Base-by-base conservation (phyloP, 92 coral and sea anemone species). In the Isaurus tuberculatus region DNA sequence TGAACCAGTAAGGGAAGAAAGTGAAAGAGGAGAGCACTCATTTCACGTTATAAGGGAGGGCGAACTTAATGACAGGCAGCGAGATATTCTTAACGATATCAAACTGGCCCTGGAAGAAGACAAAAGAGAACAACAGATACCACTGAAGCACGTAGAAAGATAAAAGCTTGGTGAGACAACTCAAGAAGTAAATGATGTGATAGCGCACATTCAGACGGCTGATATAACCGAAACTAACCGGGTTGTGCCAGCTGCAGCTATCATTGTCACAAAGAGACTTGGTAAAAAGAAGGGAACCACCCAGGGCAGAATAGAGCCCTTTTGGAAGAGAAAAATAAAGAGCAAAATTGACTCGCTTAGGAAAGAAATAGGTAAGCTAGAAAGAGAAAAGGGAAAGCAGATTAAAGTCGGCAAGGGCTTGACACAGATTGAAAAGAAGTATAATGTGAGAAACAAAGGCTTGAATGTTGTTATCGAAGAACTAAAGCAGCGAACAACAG, bases 391-490 rank as follows among this genome's bases (percentile, higher is more conserved):
- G 36, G 65, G 64, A 30, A 13, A 55, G 48, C 43, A 81, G 65
- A 61, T 40, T 80, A 61, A 87, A 87, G 87, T 65, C 28, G 71
- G 65, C 8, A 57, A 57, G 65, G 29, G 2, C 26, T n/a, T 57
- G 25, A 19, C 70, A 19, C 37, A 65, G 70, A 65, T 65, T 23
- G 36, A 65, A 29, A 65, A 65, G 70, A 63, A 75, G 69, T 28
- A 75, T 22, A 49, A 49, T 67, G 48, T 86, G 28, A 70, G 51
- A 29, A 78, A 68, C 71, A 87, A 87, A 87, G 87, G 83, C 2
- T 10, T 30, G 16, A 87, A 73, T 31, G 82, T 63, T 9, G 90
- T 87, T 14, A 60, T 81, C 2, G 83, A 87, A 77, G 90, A 87
- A 72, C 65, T 72, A 33, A 82, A 82, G 64, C 87, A 87, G 73